Conservation (phyloP, 1,140 invertebrate species). For the Drosophila hydei region DNA sequence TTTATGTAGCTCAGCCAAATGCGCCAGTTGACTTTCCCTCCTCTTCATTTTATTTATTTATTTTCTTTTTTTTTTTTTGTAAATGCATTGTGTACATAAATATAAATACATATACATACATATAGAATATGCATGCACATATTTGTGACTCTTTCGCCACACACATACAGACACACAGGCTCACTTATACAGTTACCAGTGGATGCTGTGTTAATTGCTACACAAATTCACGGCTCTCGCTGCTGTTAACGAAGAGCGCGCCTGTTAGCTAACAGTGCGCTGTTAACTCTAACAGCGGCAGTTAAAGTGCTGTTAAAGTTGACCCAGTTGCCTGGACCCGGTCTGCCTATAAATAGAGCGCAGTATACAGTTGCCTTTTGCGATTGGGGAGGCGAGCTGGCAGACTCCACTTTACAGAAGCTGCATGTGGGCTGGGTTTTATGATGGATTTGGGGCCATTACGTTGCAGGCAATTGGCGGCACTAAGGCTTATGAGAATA, state of each 20-base stretch:
- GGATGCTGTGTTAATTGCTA: slow-evolving; percentile 57
- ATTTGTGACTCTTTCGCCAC: slow-evolving; percentile 17
- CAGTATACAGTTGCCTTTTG: slow-evolving; percentile 21
- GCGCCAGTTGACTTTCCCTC: slow-evolving; percentile 72
- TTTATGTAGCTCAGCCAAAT: slow-evolving; percentile 70
- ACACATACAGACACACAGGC: slow-evolving; percentile 8
- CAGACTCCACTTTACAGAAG: slow-evolving; percentile 26
- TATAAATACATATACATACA: slow-evolving; percentile 22
- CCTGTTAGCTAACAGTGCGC: slow-evolving; percentile 21
- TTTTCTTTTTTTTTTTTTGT: slow-evolving; percentile 35
- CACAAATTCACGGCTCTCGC: slow-evolving; percentile 30
- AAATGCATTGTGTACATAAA: slow-evolving; percentile 35
- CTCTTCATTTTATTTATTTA: slow-evolving; percentile 30
- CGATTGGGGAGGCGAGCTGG: neutral
- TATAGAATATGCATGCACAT: slow-evolving; percentile 11
- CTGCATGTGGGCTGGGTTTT: slow-evolving; percentile 20
- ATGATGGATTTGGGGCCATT: slow-evolving; percentile 38
- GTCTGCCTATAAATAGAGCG: slow-evolving; percentile 64
- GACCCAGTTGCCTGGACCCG: slow-evolving; percentile 63
- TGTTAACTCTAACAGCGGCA: slow-evolving; percentile 32
- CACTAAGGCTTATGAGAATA: slow-evolving; percentile 32
- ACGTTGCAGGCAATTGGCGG: slow-evolving; percentile 6
- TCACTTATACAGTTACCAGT: slow-evolving; percentile 23
- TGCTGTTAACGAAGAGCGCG: slow-evolving; percentile 7
- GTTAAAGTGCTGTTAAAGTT: slow-evolving; percentile 43